Percentiles rank a stretch among this genome's conserved stretches.
Conservation (phyloP, 2,888 invertebrate genomes). For the Latrodectus elegans region DNA sequence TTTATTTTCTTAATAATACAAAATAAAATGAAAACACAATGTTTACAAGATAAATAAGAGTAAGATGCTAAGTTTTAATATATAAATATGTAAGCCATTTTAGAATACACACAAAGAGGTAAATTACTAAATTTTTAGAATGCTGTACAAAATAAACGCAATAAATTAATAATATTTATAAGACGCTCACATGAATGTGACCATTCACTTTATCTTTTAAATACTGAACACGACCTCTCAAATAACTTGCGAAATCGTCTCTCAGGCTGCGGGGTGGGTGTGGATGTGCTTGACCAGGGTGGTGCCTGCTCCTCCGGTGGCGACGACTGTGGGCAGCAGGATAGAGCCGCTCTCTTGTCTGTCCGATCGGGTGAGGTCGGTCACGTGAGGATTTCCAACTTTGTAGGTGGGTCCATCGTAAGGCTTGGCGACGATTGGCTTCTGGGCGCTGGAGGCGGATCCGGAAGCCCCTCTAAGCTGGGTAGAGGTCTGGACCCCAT, state of each 20-base stretch:
- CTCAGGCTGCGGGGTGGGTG: slow-evolving; percentile 50
- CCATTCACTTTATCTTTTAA: too few relatives aligned
- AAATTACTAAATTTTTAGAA: too few relatives aligned
- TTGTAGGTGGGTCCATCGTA: slow-evolving; percentile 59
- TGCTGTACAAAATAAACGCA: too few relatives aligned
- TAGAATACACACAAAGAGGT: too few relatives aligned
- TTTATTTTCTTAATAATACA: too few relatives aligned
- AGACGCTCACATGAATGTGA: too few relatives aligned
- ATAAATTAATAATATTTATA: too few relatives aligned
- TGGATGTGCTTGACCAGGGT: slow-evolving; percentile 66
- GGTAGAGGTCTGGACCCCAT: slow-evolving; percentile 26
- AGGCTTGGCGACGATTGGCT: slow-evolving; percentile 44
- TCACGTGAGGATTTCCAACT: slow-evolving; percentile 59
- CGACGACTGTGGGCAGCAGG: slow-evolving; percentile 48
- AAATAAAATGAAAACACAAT: too few relatives aligned
- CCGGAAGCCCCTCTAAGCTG: slow-evolving; percentile 15
- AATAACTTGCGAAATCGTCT: neutral
- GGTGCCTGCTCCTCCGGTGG: slow-evolving; percentile 34
- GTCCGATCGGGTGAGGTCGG: slow-evolving; percentile 31
- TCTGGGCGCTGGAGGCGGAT: slow-evolving; percentile 7
- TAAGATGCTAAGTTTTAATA: too few relatives aligned
- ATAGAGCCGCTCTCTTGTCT: slow-evolving; percentile 37
- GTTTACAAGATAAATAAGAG: too few relatives aligned
- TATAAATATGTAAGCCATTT: too few relatives aligned
- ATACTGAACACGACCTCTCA: too few relatives aligned